Evolutionary conservation across 2,888 invertebrate species (phyloP), one percentile per base, ranked within the genome.

Genomic region (Athetis lepigone): DNA sequence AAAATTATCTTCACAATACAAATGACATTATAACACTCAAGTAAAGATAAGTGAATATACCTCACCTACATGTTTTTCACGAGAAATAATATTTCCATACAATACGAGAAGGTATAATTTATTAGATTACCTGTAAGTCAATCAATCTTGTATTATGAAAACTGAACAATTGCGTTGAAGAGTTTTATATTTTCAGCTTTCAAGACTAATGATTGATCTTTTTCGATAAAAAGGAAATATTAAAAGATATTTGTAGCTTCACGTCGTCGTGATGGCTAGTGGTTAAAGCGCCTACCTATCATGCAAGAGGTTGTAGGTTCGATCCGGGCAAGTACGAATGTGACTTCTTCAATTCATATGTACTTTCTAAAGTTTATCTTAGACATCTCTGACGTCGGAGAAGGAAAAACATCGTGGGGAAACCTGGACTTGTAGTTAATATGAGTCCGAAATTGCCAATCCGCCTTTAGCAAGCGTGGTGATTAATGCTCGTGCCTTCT

Each of bases 71-170:
- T 43, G 9, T 39, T 54, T 43, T 54, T 45, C 13, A 33, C 13
- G 21, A 40, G 33, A 4, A 3, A 47, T 55, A 42, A 37, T 7
- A 42, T 45, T 46, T 42, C 4, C 18, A 7, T 13, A 52, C 54
- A 68, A 40, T 37, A 45, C 16, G 5, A 18, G 23, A 19, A 18
- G 27, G 46, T 47, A 27, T 18, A 33, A 47, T 25, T 42, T 9
- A 65, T 43, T 40, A 57, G 49, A 70, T 63, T 57, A 33, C 25
- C 25, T 4, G 52, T 27, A 27, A 75, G 21, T 50, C 63, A 54
- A 71, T 71, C 71, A 57, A 71, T 71, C 71, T 50, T 71, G 63
- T 75, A 50, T 75, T 74, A 61, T 71, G 29, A 45, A 62, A 54
- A 33, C 45, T 70, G 33, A 70, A 71, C 71, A 71, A 70, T 57